Conservation (phyloP, 2,797 vertebrate species). For the Rachycentron canadum region DNA sequence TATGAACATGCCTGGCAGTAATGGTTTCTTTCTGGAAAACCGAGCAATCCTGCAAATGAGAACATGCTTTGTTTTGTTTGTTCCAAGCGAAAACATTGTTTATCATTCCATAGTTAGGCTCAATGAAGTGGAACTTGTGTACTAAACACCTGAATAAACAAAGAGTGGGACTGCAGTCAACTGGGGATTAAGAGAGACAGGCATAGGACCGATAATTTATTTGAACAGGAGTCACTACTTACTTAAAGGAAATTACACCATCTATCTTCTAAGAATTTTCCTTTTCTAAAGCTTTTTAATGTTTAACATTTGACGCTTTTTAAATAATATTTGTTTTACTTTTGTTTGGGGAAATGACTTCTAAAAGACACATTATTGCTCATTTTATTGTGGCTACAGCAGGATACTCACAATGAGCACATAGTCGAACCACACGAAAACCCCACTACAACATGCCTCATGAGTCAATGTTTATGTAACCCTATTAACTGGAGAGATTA, state of each 20-base stretch:
- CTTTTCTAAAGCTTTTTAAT: slow-evolving; percentile 42
- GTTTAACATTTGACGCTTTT: not conserved
- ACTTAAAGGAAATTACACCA: not conserved
- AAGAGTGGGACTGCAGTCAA: slow-evolving; percentile 25
- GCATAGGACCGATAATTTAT: slow-evolving; percentile 26
- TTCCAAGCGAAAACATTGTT: slow-evolving; percentile 64
- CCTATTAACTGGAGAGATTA: slow-evolving; percentile 23
- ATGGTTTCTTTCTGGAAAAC: slow-evolving; percentile 56
- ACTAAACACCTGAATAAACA: slow-evolving; percentile 74
- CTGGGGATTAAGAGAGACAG: slow-evolving; percentile 19
- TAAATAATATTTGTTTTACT: not conserved
- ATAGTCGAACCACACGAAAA: slow-evolving; percentile 38
- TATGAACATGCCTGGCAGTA: slow-evolving; percentile 40
- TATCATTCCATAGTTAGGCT: slow-evolving; percentile 62
- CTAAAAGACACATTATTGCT: slow-evolving; percentile 9
- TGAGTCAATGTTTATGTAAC: slow-evolving; percentile 33
- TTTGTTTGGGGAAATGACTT: slow-evolving; percentile 3
- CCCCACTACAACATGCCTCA: slow-evolving; percentile 9
- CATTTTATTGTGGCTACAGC: slow-evolving; percentile 3
- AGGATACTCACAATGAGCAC: not conserved
- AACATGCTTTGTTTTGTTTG: slow-evolving; percentile 64
- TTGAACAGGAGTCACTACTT: slow-evolving; percentile 11
- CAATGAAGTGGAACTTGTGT: slow-evolving; percentile 53
- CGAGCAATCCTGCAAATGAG: slow-evolving; percentile 41
- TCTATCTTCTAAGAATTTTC: not conserved